These are phyloP conservation scores for Miichthys miiuy DNA, from an alignment of 2,797 vertebrate genomes.

Conservation along the genomic window DNA sequence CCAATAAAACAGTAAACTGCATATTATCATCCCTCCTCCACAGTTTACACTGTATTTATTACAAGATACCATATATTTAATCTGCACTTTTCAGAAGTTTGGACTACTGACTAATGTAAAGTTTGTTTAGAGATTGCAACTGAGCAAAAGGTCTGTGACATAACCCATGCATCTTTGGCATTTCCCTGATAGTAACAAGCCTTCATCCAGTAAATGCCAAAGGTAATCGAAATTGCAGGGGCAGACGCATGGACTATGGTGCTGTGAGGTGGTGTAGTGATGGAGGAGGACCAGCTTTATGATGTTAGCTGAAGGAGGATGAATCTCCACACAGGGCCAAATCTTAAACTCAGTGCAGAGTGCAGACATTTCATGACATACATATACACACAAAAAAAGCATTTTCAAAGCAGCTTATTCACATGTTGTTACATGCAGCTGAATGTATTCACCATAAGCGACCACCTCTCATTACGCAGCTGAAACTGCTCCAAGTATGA, in stretches of 20 bases:
- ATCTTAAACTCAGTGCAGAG: constrained; percentile 23
- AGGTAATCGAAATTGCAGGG: constrained; percentile 49
- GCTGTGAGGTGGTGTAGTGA: neutral
- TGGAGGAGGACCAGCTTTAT: constrained; percentile 23
- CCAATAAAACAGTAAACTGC: constrained; percentile 11
- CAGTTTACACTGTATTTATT: constrained; percentile 1
- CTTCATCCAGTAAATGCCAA: constrained; percentile 61
- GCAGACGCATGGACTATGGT: constrained; percentile 31
- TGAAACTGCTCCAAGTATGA: constrained; percentile 13
- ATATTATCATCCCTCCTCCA: neutral
- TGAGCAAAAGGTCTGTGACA: constrained; percentile 39
- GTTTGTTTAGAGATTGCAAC: constrained; percentile 35
- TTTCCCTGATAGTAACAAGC: constrained; percentile 41
- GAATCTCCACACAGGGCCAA: constrained; percentile 16
- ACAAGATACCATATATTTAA: constrained; percentile 4
- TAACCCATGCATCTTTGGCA: constrained; percentile 31
- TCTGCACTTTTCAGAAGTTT: constrained; percentile 14
- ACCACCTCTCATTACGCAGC: neutral
- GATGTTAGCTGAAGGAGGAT: constrained; percentile 34
- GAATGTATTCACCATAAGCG: constrained; percentile 3
- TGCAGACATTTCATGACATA: constrained; percentile 20
- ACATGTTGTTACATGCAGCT: constrained; percentile 10
- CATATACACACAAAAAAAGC: too few species aligned
- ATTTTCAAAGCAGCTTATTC: neutral
- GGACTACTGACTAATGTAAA: constrained; percentile 2